Base-by-base conservation (phyloP, 2,113 vertebrate species). In the Hymenochirus boettgeri region DNA sequence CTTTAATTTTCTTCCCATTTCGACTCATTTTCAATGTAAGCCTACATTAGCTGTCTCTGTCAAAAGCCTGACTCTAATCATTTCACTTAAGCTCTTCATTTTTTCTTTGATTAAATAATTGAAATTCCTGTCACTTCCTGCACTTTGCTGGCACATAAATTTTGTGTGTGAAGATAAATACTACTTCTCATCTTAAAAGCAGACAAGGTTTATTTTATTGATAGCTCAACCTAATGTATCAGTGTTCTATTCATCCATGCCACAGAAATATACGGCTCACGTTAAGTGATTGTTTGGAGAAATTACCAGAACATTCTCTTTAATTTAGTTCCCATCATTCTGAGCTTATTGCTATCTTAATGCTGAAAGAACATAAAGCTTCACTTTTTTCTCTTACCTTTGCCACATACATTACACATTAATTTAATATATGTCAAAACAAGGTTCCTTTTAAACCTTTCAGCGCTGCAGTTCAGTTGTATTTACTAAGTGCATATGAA, bases 71-170 rank as follows among this genome's bases (percentile, higher is more conserved):
- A 87, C 90, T 90, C 86, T 89, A 94, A 95, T 97, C 92, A 91
- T 93, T 93, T 96, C 94, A 97, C 95, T 98, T 97, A 96, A 93
- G 92, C 93, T 91, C 94, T 98, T 97, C 95, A 99, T 97, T 99
- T 98, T 83, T 83, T 87, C 65, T 86, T 79, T 98, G 95, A 99
- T 99, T 88, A 96, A 98, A 97, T 99, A 99, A 99, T 99, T 98
- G 94, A 98, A 97, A 99, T 99, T 99, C 96, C 86, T 95, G 94
- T 98, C 96, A 98, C 93, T 86, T 89, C 89, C 91, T 94, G 92
- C 92, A 93, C 93, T 96, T 95, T 93, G 86, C 86, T 75, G 81
- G 75, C 75, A 83, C 86, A 88, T 88, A 91, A 90, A 91, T 90
- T 92, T 86, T 73, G 81, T 82, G 78, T 83, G 80, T 80, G 82